Base-by-base conservation (phyloP, 2,888 invertebrate genomes). In the Aspidiotus destructor region DNA sequence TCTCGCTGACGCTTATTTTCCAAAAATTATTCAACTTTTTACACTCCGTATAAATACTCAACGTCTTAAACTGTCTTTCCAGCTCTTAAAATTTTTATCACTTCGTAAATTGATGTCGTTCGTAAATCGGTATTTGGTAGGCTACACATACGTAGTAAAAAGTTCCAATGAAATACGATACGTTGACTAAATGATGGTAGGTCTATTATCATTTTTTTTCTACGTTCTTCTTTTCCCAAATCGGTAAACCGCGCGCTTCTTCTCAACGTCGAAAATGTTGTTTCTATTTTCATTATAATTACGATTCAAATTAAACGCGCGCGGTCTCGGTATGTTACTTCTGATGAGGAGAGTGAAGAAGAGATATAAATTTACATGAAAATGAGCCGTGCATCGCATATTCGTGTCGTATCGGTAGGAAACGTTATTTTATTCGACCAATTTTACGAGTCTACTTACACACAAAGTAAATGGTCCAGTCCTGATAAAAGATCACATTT, bases 331-430 rank as follows among this genome's bases (percentile, higher is more conserved):
- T 28, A 28, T 28, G 28, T 28, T 28, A 28, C 28, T 28, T 28
- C 28, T 28, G 17, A 55, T 28, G 17, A 55, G 17, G 17, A 15
- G 55, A 15, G 17, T 16, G 17, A 55, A 15, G 16, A 15, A 15
- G 40, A 65, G 55, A 58, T 58, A 44, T 65, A 65, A 65, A 65
- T 65, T 65, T 65, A 65, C 28, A 28, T 65, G 57, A 65, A 65
- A 65, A 65, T 65, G 65, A 65, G 57, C 55, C 55, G 40, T 57
- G 15, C 28, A 57, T 48, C 44, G 58, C 57, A 58, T 65, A 28
- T 65, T 65, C 28, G 65, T 65, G 65, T 65, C 58, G 58, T 58
- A 65, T 65, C 65, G 65, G 65, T 65, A 65, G 65, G 65, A 65
- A 58, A 65, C 57, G 65, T 65, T 65, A 1, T 28, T 65, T 65